These are phyloP conservation scores for Stegophylla sp. DNA, from an alignment of 2,888 invertebrate genomes.

Conservation along the genomic window DNA sequence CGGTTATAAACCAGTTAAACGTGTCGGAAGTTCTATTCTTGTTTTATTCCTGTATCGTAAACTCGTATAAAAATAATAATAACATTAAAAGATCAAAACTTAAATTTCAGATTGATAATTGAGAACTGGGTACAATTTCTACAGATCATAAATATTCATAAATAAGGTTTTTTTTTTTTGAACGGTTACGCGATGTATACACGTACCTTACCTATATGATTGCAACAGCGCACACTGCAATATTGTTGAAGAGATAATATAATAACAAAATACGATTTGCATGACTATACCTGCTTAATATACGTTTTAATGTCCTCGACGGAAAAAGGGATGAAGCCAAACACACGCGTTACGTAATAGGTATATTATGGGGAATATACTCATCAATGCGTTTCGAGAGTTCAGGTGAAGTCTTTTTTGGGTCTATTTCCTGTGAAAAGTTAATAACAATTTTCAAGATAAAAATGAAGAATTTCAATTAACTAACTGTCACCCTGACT, in stretches of 20 bases:
- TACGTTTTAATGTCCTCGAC: constrained; percentile 7
- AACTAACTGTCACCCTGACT: not conserved
- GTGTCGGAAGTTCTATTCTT: constrained; percentile 13
- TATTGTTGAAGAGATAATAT: not conserved
- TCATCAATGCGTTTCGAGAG: constrained; percentile 1
- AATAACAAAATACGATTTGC: constrained; percentile 12
- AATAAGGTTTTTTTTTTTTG: not conserved
- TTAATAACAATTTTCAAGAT: not conserved
- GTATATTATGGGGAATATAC: too few species aligned
- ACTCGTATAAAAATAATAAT: not conserved
- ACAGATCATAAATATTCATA: not conserved
- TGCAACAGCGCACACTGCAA: not conserved
- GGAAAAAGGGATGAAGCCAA: constrained; percentile 38
- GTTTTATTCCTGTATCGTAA: not conserved
- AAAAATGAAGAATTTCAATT: constrained; percentile 17
- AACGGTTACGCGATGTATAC: not conserved
- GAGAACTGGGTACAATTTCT: not conserved
- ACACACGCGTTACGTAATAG: constrained; percentile 33
- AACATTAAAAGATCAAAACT: not conserved
- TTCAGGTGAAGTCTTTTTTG: not conserved
- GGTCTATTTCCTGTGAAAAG: not conserved
- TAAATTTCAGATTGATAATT: not conserved
- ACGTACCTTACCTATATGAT: not conserved
- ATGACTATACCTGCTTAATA: not conserved
- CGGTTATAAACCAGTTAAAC: constrained; percentile 40